Base-by-base conservation (phyloP, 2,797 vertebrate genomes). In the Botia kubotai region DNA sequence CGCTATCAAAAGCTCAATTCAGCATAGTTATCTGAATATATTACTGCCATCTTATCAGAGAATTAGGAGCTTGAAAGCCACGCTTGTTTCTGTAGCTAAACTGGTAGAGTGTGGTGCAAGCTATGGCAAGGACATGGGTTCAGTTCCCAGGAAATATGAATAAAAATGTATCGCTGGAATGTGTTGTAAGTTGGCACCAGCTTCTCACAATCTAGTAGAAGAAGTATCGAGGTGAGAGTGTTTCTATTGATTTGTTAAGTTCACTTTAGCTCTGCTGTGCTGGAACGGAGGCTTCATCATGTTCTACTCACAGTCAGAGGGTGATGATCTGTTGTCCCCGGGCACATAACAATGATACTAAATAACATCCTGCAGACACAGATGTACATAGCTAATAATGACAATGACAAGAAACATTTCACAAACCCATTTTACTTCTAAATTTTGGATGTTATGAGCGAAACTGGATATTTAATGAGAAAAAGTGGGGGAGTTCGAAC, bases 201-300 rank as follows among this genome's bases (percentile, higher is more conserved):
- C 21, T 65, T 50, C 39, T 75, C 39, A 36, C 1, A 66, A 14
- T 55, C 29, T 23, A 3, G 13, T 52, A 26, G 46, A 65, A 21
- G 29, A 68, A 62, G 77, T 17, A 12, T 67, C 12, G 68, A 62
- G 19, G 33, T 19, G 29, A 17, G 10, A 63, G 29, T 13, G 26
- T 29, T 29, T 67, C n/a, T 57, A 67, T 60, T 72, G 75, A 72
- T 78, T 72, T 53, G 8, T 65, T 3, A 66, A 12, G 17, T 36
- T 65, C 48, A 72, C 26, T 39, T 58, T 26, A 72, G n/a, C 13
- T 57, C 8, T 16, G 13, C 16, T 19, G 33, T 17, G 39, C 46
- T 50, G 16, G 29, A 68, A 29, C 13, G 43, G 13, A 33, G 43
- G 21, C 29, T 50, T 62, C 4, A 21, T 71, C 58, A 62, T 50